Conservation (phyloP, 2,888 invertebrate species). For the Hirtodrosophila duncani region DNA sequence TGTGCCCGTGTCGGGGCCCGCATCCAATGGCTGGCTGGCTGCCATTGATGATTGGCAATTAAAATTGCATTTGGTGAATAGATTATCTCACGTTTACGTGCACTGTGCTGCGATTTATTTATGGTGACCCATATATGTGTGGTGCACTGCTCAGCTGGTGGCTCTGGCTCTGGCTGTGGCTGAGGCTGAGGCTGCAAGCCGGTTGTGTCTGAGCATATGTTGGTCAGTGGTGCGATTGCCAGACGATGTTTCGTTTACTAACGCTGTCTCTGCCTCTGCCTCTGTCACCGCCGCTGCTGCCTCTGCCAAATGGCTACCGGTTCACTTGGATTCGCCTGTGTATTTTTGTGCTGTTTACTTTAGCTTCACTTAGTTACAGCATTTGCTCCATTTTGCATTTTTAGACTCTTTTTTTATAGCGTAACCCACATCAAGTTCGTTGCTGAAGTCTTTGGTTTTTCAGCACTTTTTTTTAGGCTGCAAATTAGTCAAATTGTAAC, state of each 20-base stretch:
- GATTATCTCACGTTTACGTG: slow-evolving; percentile 55
- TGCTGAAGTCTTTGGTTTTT: slow-evolving; percentile 17
- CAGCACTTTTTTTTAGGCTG: slow-evolving; percentile 14
- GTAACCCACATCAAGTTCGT: slow-evolving; percentile 5
- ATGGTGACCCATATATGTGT: neutral
- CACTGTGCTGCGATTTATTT: no score
- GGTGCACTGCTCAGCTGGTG: neutral
- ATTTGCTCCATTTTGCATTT: neutral
- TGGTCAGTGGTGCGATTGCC: slow-evolving; percentile 61
- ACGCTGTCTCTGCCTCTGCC: slow-evolving; percentile 1
- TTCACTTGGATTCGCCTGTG: slow-evolving; percentile 1
- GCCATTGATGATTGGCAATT: slow-evolving; percentile 56
- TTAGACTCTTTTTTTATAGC: neutral
- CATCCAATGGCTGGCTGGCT: neutral
- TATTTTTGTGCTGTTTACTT: neutral
- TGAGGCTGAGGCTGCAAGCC: slow-evolving; percentile 28
- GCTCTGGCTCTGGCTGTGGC: neutral
- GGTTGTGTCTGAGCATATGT: slow-evolving; percentile 38
- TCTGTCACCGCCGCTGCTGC: neutral
- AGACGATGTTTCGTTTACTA: slow-evolving; percentile 18
- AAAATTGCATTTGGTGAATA: slow-evolving; percentile 53
- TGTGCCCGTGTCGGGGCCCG: no score
- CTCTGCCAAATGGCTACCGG: slow-evolving; percentile 11
- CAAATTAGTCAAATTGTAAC: slow-evolving; percentile 57
- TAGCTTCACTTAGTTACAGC: neutral